These are phyloP conservation scores for Troglohyphantes excavatus DNA, from an alignment of 2,888 invertebrate species.

Conservation along the genomic window DNA sequence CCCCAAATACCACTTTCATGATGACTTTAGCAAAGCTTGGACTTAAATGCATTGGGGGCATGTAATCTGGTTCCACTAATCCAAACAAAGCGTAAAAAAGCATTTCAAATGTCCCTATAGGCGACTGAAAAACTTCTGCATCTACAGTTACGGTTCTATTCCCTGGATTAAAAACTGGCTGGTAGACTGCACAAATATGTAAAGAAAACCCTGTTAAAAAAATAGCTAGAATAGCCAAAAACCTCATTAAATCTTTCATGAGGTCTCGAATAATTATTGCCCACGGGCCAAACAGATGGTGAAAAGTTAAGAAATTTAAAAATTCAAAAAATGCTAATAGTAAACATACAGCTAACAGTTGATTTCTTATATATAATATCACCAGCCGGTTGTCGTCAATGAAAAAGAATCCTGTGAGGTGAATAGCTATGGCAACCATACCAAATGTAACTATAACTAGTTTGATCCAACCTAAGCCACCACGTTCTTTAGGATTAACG, in stretches of 20 bases:
- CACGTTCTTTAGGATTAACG: slow-evolving; percentile 98
- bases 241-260: slow-evolving; percentile 83
- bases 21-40: slow-evolving; percentile 83
- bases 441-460: slow-evolving; percentile 87
- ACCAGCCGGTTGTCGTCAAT: slow-evolving; percentile 87
- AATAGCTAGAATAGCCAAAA: slow-evolving; percentile 97
- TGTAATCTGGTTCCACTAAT: slow-evolving; percentile 87
- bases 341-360: slow-evolving; percentile 96
- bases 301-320: slow-evolving; percentile 98
- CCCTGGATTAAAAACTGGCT: slow-evolving; percentile 85
- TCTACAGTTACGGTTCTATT: slow-evolving; percentile 79
- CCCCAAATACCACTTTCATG: slow-evolving; percentile 90
- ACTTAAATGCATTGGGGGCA: slow-evolving; percentile 84
- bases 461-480: slow-evolving; percentile 92
- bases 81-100: slow-evolving; percentile 99
- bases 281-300: slow-evolving; percentile 99
- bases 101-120: slow-evolving; percentile 96
- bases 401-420: slow-evolving; percentile 87
- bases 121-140: slow-evolving; percentile 86
- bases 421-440: slow-evolving; percentile 94
- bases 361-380: slow-evolving; percentile 94
- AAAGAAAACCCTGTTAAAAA: slow-evolving; percentile 99
- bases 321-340: slow-evolving; percentile 98
- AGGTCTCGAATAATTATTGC: slow-evolving; percentile 96
- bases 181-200: slow-evolving; percentile 93